A percentile compares a stretch with the other conserved stretches of the same genome.
Conservation (phyloP, 2,113 vertebrate species). For the Lepus europaeus region DNA sequence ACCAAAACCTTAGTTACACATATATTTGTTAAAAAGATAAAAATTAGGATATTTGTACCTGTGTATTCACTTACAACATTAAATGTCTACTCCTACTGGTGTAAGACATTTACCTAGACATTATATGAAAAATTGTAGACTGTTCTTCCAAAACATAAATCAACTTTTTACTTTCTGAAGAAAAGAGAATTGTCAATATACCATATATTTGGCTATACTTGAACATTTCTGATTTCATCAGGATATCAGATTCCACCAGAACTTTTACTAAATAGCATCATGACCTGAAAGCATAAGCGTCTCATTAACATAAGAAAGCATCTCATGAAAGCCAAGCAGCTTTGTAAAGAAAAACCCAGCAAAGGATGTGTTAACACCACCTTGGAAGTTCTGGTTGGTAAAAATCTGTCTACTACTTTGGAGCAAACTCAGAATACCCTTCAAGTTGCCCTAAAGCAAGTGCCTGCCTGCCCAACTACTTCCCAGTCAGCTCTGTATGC, state of each 20-base stretch:
- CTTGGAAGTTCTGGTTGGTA: constrained; percentile 1
- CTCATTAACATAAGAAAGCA: constrained; percentile 32
- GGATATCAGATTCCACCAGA: not conserved
- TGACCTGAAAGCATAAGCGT: not conserved
- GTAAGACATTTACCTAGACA: not conserved
- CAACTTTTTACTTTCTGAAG: not conserved
- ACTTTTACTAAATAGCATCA: not conserved
- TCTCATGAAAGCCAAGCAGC: not conserved
- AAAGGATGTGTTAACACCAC: not conserved
- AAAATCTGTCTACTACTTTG: not conserved
- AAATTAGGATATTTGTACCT: not conserved
- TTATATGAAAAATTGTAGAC: not conserved
- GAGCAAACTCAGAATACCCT: not conserved
- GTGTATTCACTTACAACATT: not conserved
- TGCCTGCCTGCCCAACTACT: not conserved
- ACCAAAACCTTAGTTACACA: not conserved
- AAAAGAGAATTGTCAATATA: not conserved
- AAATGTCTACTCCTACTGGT: not conserved
- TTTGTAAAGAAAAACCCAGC: not conserved
- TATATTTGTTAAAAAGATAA: not conserved
- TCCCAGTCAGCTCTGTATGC: not conserved
- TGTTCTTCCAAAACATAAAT: constrained; percentile 6
- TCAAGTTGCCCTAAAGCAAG: not conserved
- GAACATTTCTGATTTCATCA: constrained; percentile 2
- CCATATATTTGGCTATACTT: not conserved